A percentile compares a stretch with the other conserved stretches of the same genome.
These are phyloP conservation scores for Penaeus indicus DNA, from an alignment of 1,140 invertebrate genomes.

Conservation along the genomic window DNA sequence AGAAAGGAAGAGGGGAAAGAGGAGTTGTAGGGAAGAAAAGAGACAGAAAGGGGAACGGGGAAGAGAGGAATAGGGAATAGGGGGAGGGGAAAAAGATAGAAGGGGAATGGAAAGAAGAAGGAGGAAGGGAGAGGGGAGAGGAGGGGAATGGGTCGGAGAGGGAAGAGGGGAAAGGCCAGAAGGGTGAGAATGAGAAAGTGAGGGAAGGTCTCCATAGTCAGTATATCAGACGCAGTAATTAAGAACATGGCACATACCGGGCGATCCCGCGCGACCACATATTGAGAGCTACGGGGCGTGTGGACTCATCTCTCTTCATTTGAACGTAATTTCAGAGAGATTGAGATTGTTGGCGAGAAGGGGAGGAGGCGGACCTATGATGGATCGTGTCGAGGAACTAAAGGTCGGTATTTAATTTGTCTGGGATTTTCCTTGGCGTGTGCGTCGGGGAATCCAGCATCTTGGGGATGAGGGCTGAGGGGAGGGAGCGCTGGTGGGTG, in stretches of 20 bases:
- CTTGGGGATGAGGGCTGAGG: background rate
- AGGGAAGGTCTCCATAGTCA: conserved; percentile 21
- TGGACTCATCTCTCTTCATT: conserved; percentile 59
- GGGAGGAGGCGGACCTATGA: conserved; percentile 32
- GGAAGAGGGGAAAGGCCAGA: conserved; percentile 25
- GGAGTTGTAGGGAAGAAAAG: background rate
- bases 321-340: conserved; percentile 60
- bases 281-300: conserved; percentile 42
- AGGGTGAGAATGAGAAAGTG: background rate
- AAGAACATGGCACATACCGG: conserved; percentile 45
- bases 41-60: background rate
- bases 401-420: conserved; percentile 61
- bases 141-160: background rate
- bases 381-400: conserved; percentile 50
- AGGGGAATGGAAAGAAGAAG: background rate
- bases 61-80: background rate
- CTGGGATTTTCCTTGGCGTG: conserved; percentile 52
- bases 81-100: background rate
- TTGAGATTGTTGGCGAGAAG: conserved; percentile 59
- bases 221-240: conserved; percentile 52
- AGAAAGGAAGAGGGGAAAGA: too few species aligned
- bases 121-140: background rate
- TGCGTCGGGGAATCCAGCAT: conserved; percentile 36
- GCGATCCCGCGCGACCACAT: conserved; percentile 38
- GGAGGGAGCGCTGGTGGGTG: background rate